Percentiles rank a stretch among this genome's conserved stretches.
phyloP scores from a whole-genome alignment of 2,888 invertebrate genomes.

The Epinotia demarniana region DNA sequence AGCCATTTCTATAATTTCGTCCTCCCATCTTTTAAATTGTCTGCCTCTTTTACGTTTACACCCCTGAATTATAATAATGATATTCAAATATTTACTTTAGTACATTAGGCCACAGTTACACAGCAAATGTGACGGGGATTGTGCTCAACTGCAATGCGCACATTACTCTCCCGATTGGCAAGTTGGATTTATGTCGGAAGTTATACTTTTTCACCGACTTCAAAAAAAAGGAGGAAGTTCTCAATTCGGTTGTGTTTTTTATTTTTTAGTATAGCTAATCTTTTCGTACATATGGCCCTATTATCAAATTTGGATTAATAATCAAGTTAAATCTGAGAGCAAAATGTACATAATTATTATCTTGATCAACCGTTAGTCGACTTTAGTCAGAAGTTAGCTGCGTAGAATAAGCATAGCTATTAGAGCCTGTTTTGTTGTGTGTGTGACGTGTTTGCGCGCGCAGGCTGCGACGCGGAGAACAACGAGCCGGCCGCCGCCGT shows the following conservation, averaged over 20 bases:
- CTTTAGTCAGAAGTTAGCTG: constrained; percentile 46
- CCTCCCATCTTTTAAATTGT: too few species aligned
- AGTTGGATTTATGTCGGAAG: background rate
- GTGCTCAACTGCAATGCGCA: background rate
- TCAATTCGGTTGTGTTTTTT: too few species aligned
- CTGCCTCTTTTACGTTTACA: too few species aligned
- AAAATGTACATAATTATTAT: background rate
- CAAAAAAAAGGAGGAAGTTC: too few species aligned
- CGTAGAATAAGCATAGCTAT: background rate
- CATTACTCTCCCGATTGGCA: background rate
- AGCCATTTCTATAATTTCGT: too few species aligned
- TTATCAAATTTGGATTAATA: background rate
- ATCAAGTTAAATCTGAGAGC: too few species aligned
- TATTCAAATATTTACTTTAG: background rate
- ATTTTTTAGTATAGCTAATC: too few species aligned
- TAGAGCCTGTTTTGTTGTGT: background rate
- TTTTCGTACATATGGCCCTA: background rate
- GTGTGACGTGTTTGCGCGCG: constrained; percentile 29
- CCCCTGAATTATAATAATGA: background rate
- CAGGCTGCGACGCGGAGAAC: constrained; percentile 35
- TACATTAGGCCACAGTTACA: background rate
- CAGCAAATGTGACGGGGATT: background rate
- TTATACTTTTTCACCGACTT: too few species aligned
- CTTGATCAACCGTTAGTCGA: constrained; percentile 49
- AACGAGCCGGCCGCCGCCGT: constrained; percentile 46